A percentile compares a stretch with the other conserved stretches of the same genome.
phyloP scores from a whole-genome alignment of 2,797 vertebrate species.

The Intellagama lesueurii region DNA sequence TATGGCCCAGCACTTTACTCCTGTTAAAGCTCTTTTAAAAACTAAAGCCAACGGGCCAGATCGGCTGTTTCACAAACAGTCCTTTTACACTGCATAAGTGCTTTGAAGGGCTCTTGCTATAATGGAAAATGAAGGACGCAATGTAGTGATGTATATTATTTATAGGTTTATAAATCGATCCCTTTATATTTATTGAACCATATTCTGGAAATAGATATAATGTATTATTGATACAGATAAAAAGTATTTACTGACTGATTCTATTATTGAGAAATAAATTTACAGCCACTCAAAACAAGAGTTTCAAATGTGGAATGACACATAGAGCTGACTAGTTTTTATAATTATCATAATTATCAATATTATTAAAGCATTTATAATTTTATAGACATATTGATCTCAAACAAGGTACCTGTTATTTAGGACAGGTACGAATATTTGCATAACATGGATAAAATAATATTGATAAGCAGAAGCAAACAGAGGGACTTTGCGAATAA shows the following conservation, averaged over 20 bases:
- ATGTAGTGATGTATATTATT: slow-evolving; percentile 47
- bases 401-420: slow-evolving; percentile 8
- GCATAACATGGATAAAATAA: not conserved
- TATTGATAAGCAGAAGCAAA: slow-evolving; percentile 1
- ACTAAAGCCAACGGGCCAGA: not conserved
- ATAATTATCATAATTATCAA: not conserved
- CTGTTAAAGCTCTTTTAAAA: slow-evolving; percentile 8
- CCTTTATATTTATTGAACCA: slow-evolving; percentile 36
- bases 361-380: not conserved
- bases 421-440: not conserved
- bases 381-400: not conserved
- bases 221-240: slow-evolving; percentile 30
- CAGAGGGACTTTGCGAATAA: not conserved
- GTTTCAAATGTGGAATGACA: slow-evolving; percentile 26
- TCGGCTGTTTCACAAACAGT: slow-evolving; percentile 17
- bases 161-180: slow-evolving; percentile 37
- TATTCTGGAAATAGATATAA: slow-evolving; percentile 33
- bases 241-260: slow-evolving; percentile 32
- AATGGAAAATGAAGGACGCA: slow-evolving; percentile 42
- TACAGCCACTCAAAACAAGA: slow-evolving; percentile 29
- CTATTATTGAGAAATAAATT: slow-evolving; percentile 30
- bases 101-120: slow-evolving; percentile 42
- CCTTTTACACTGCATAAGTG: slow-evolving; percentile 36
- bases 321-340: not conserved
- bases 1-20: slow-evolving; percentile 15